These are phyloP conservation scores for Orthonychiurus folsomi DNA, from an alignment of 2,888 invertebrate species.

Conservation along the genomic window DNA sequence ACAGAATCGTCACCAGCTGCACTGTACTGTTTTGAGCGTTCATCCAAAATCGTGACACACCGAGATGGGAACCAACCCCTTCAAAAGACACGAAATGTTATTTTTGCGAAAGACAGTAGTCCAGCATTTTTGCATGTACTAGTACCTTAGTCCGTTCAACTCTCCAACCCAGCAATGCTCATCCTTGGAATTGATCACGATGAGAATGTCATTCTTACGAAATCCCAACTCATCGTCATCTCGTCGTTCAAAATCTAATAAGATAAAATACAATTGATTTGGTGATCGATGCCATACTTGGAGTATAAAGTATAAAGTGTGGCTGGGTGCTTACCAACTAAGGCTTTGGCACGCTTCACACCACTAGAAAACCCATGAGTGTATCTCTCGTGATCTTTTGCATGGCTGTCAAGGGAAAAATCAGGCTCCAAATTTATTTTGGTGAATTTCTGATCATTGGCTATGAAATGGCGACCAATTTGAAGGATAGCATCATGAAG, in stretches of 20 bases:
- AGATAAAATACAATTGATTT: constrained; percentile 5
- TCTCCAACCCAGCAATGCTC: constrained; percentile 99
- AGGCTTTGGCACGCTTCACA: constrained; percentile 83
- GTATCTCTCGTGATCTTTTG: constrained; percentile 76
- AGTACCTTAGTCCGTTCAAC: constrained; percentile 73
- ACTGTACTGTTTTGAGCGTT: constrained; percentile 82
- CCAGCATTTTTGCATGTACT: constrained; percentile 7
- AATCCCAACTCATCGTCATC: constrained; percentile 98
- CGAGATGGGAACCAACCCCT: constrained; percentile 91
- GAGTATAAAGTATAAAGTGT: background rate
- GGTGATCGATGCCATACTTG: background rate
- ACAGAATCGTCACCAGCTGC: constrained; percentile 95
- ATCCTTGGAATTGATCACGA: constrained; percentile 91
- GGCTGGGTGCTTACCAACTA: constrained; percentile 55
- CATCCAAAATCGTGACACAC: constrained; percentile 91
- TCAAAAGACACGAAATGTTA: background rate
- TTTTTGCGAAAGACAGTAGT: constrained; percentile 1
- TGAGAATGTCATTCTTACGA: constrained; percentile 95
- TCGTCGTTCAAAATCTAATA: constrained; percentile 84
- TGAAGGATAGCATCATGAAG: constrained; percentile 90
- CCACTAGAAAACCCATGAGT: constrained; percentile 45
- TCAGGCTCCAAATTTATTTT: constrained; percentile 76
- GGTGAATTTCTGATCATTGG: constrained; percentile 70
- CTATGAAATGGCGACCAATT: constrained; percentile 87
- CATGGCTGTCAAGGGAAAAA: constrained; percentile 91